Conservation (phyloP, 2,888 invertebrate species). For the Tenthredo notha region DNA sequence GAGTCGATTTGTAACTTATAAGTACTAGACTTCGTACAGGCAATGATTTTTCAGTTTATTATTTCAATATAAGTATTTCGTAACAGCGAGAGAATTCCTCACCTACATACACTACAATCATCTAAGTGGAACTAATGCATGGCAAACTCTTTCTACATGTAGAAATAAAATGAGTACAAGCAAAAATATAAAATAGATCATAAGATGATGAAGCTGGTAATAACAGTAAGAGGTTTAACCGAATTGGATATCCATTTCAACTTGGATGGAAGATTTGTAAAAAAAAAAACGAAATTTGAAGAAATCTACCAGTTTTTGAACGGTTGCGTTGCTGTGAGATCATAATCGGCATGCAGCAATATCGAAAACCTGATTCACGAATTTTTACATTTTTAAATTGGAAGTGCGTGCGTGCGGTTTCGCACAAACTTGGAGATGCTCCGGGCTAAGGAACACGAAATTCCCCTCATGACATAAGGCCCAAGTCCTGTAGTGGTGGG, state of each 20-base stretch:
- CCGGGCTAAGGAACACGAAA: slow-evolving; percentile 11
- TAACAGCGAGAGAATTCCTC: not conserved
- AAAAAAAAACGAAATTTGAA: not conserved
- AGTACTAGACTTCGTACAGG: not conserved
- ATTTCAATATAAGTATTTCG: slow-evolving; percentile 1
- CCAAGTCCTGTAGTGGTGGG: slow-evolving; percentile 19
- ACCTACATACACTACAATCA: not conserved
- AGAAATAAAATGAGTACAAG: not conserved
- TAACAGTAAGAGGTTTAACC: not conserved
- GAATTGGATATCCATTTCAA: not conserved
- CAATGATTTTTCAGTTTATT: not conserved
- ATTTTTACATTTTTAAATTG: not conserved
- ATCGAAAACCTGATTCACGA: not conserved
- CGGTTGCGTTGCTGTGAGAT: not conserved
- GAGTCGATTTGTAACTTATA: not conserved
- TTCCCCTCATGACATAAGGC: slow-evolving; percentile 8
- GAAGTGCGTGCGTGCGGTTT: slow-evolving; percentile 10
- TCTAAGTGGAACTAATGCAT: not conserved
- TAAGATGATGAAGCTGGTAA: not conserved
- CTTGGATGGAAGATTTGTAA: not conserved
- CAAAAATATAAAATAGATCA: not conserved
- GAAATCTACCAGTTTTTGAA: not conserved
- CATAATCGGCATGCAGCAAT: not conserved
- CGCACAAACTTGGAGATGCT: slow-evolving; percentile 23
- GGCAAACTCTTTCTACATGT: not conserved